phyloP scores from a whole-genome alignment of 2,113 vertebrate genomes.

The Rhabdornis inornatus region DNA sequence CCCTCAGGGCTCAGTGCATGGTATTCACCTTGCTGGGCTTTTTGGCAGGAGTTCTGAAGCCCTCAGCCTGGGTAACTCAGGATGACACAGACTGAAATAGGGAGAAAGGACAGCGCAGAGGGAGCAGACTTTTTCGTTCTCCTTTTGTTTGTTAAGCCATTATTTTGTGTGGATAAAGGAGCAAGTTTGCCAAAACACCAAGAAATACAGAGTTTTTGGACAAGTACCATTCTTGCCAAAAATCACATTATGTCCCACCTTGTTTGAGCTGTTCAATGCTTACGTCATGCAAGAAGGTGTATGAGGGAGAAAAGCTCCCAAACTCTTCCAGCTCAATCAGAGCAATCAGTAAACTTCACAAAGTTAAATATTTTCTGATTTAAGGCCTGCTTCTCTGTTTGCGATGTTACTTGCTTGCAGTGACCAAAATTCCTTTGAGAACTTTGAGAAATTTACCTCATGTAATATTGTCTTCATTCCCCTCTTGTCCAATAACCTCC shows the following conservation, averaged over 20 bases:
- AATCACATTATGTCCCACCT: constrained; percentile 59
- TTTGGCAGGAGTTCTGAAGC: neutral
- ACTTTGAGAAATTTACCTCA: neutral
- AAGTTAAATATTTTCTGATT: constrained; percentile 44
- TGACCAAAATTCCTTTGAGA: neutral
- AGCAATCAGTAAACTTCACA: constrained; percentile 52
- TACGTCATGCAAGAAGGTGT: constrained; percentile 27
- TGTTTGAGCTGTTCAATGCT: constrained; percentile 62
- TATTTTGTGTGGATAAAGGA: constrained; percentile 60
- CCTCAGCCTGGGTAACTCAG: neutral
- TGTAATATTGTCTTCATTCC: neutral
- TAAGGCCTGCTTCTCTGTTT: constrained; percentile 45
- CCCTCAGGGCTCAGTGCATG: fast-evolving
- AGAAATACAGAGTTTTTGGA: constrained; percentile 56
- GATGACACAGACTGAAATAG: neutral
- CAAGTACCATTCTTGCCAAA: constrained; percentile 44
- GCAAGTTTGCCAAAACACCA: constrained; percentile 38
- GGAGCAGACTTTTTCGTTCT: neutral
- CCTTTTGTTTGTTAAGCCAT: neutral
- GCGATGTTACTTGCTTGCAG: neutral
- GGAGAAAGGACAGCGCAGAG: constrained; percentile 19
- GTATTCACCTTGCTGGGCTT: neutral
- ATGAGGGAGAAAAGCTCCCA: constrained; percentile 20
- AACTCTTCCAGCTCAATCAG: constrained; percentile 15
- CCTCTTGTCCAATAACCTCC: neutral